These are phyloP conservation scores for Bubo blakistoni DNA, from an alignment of 2,113 vertebrate genomes.

Conservation along the genomic window DNA sequence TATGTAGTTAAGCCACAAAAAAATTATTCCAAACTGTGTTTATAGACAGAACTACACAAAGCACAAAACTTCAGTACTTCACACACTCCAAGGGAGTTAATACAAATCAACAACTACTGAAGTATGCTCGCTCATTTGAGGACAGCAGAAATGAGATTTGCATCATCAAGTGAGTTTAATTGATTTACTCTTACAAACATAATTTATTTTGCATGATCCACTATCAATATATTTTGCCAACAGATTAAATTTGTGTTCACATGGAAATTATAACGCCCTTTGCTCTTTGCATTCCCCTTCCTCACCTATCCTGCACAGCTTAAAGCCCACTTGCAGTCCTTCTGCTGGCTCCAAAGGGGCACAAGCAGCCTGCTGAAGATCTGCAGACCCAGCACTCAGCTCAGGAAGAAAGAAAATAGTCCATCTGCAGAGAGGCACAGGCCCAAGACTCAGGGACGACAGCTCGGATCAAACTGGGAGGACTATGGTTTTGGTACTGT, in stretches of 20 bases:
- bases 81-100: not conserved
- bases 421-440: not conserved
- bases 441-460: not conserved
- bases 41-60: not conserved
- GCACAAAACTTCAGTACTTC: not conserved
- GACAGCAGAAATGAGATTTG: not conserved
- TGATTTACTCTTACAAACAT: not conserved
- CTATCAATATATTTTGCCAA: conserved; percentile 8
- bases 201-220: not conserved
- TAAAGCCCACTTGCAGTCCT: not conserved
- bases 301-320: not conserved
- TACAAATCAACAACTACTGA: not conserved
- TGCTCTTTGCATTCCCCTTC: not conserved
- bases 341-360: not conserved
- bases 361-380: not conserved
- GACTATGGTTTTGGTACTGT: not conserved
- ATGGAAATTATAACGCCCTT: not conserved
- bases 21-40: not conserved
- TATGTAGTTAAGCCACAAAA: not conserved
- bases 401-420: not conserved
- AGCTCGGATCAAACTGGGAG: not conserved
- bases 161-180: not conserved
- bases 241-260: not conserved
- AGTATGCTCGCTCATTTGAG: not conserved
- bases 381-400: not conserved